These are phyloP conservation scores for Syrphus vitripennis DNA, from an alignment of 2,888 invertebrate genomes.

Conservation along the genomic window DNA sequence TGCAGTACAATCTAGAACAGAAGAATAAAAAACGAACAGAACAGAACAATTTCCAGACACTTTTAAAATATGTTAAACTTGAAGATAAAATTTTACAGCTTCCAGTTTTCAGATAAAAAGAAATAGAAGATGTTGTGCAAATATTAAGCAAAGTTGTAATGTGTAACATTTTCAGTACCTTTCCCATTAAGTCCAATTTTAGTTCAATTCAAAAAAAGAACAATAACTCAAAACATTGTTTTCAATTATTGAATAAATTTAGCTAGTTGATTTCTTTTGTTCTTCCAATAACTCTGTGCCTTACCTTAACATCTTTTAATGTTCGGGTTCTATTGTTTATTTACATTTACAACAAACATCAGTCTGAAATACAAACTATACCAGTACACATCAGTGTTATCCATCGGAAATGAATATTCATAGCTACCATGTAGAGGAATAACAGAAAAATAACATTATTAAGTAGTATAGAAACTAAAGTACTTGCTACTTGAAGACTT, in stretches of 20 bases:
- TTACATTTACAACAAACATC: background rate
- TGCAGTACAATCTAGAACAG: too few species aligned
- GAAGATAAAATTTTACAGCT: too few species aligned
- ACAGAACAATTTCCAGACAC: too few species aligned
- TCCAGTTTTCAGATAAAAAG: too few species aligned
- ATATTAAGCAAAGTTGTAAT: too few species aligned
- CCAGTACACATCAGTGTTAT: background rate
- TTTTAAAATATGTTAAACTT: too few species aligned
- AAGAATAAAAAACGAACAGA: too few species aligned
- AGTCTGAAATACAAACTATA: background rate
- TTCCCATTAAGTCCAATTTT: background rate
- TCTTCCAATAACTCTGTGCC: background rate
- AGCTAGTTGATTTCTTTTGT: background rate
- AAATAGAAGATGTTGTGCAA: too few species aligned
- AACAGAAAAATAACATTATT: background rate
- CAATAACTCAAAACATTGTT: background rate
- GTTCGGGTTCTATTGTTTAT: background rate
- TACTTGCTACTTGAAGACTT: background rate
- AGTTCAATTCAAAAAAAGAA: background rate
- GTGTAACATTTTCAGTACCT: too few species aligned
- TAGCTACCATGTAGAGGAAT: too few species aligned
- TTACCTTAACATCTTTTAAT: background rate
- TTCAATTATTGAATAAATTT: background rate
- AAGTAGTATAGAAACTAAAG: background rate
- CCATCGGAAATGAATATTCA: background rate